phyloP scores from a whole-genome alignment of 2,113 vertebrate species.

The Microcebus lehilahytsara region DNA sequence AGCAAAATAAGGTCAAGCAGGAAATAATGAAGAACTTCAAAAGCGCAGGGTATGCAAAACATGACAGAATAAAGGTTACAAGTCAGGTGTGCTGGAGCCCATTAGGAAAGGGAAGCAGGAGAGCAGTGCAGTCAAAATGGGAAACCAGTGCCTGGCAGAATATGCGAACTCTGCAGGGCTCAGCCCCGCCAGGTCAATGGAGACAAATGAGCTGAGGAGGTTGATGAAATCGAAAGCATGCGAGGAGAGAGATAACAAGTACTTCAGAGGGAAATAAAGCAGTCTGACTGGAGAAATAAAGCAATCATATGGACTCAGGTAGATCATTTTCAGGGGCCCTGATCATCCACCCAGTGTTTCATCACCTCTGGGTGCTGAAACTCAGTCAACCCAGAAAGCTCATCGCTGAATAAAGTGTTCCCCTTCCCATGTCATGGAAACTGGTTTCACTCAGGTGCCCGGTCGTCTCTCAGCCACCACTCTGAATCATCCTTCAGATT shows the following conservation, averaged over 20 bases:
- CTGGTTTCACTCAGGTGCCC: background rate
- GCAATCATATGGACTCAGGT: background rate
- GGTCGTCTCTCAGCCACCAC: background rate
- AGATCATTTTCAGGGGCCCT: background rate
- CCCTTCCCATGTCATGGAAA: background rate
- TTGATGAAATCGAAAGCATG: background rate
- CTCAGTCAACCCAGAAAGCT: background rate
- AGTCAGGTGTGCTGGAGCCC: background rate
- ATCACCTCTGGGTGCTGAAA: background rate
- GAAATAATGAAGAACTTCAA: constrained; percentile 53
- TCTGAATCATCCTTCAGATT: background rate
- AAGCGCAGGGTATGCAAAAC: constrained; percentile 16
- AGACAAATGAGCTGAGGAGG: constrained; percentile 23
- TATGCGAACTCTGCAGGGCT: background rate
- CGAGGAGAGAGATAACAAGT: background rate
- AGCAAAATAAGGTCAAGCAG: constrained; percentile 55
- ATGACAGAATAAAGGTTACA: constrained; percentile 30
- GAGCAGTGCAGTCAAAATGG: background rate
- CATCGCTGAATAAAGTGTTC: background rate
- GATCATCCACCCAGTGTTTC: background rate
- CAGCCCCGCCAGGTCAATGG: background rate
- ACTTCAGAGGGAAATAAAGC: constrained; percentile 11
- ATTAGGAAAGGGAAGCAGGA: background rate
- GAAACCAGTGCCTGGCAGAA: background rate
- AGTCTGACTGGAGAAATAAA: background rate